Base-by-base conservation (phyloP, 2,888 invertebrate species). In the Morinoia aosen region DNA sequence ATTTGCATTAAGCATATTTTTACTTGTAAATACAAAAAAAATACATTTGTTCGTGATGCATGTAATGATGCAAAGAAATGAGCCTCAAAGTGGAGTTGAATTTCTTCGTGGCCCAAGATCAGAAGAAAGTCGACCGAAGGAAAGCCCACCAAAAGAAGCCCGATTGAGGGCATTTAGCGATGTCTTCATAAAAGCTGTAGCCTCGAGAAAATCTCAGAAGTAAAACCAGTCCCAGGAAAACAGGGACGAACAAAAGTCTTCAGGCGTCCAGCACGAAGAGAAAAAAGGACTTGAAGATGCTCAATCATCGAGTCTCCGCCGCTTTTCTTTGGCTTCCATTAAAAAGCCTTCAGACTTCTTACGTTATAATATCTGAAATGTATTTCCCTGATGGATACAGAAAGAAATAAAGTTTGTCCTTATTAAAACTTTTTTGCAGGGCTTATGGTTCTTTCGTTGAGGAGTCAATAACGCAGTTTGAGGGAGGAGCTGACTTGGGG, bases 351-450 rank as follows among this genome's bases (percentile, higher is more conserved):
- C 76, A 33, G 33, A 76, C 33, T 76, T 76, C 33, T 76, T 25
- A 76, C 76, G 76, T 76, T 10, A 33, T 25, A 76, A 76, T 33
- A 76, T 76, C 33, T 76, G 76, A 16, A 76, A 76, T 76, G 76
- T 19, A 76, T 76, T 33, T 76, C 76, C 76, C 76, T 33, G 76
- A 76, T 76, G 76, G 76, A 76, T 76, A 76, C 76, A 33, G 76
- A 76, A 76, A 76, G 76, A 76, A 76, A 76, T 40, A 90, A 90
- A 90, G 90, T 90, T 90, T 90, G 48, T 90, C 90, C 90, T 48
- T 90, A 90, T 90, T 90, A 90, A 90, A 90, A 90, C 90, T 90
- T 90, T 40, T 40, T 39, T 12, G 8, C 8, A 25, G 39, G 90
- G 90, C 48, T 90, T 90, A 90, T 90, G 90, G 90, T 12, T 90